Percentiles rank a stretch among this genome's conserved stretches.
phyloP scores from a whole-genome alignment of 92 coral and sea anemone genomes.

The Virgularia gustaviana region DNA sequence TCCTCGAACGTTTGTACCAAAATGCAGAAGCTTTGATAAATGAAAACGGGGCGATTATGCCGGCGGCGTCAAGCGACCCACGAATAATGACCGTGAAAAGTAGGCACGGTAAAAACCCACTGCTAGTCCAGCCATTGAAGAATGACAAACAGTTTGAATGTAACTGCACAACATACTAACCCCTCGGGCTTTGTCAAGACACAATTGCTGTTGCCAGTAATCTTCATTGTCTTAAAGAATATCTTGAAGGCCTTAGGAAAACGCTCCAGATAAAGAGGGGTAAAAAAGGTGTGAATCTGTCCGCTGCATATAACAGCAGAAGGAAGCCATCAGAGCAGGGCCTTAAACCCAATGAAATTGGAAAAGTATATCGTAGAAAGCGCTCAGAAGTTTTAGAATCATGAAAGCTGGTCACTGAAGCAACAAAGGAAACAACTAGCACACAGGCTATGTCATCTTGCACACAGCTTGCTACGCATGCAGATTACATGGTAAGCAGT shows the following conservation, averaged over 20 bases:
- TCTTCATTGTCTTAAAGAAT: constrained; percentile 15
- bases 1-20: background rate
- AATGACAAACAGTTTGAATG: constrained; percentile 29
- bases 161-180: constrained; percentile 12
- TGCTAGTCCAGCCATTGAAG: constrained; percentile 27
- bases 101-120: constrained; percentile 21
- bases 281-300: constrained; percentile 12
- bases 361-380: constrained; percentile 22
- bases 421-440: background rate
- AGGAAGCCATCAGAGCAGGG: constrained; percentile 20
- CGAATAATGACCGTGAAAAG: constrained; percentile 32
- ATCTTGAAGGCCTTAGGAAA: constrained; percentile 21
- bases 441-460: background rate
- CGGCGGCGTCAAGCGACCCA: constrained; percentile 21
- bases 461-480: background rate
- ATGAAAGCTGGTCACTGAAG: background rate
- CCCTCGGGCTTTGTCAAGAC: constrained; percentile 25
- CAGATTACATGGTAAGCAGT: background rate
- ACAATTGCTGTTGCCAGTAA: constrained; percentile 30
- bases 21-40: constrained; percentile 34
- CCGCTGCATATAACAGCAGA: constrained; percentile 24
- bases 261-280: constrained; percentile 22
- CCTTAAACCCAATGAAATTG: constrained; percentile 28
- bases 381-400: constrained; percentile 22
- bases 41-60: constrained; percentile 38